A percentile compares a stretch with the other conserved stretches of the same genome.
phyloP scores from a whole-genome alignment of 2,888 invertebrate genomes.

The Anagyrus pseudococci region DNA sequence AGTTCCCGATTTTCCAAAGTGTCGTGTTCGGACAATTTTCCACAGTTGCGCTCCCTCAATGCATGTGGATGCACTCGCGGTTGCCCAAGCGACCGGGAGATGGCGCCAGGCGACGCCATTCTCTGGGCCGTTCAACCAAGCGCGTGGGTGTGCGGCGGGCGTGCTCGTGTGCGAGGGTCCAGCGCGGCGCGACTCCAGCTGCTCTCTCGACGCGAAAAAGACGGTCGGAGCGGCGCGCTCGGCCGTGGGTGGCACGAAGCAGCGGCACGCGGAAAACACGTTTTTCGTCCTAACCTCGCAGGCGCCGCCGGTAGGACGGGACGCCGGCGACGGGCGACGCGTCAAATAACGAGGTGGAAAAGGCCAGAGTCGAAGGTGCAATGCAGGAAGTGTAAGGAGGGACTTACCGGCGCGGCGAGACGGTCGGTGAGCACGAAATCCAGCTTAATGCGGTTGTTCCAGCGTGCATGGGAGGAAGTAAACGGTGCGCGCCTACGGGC shows the following conservation, averaged over 20 bases:
- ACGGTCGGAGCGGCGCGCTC: background rate
- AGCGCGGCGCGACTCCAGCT: background rate
- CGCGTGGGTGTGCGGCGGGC: background rate
- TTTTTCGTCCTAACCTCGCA: conserved; percentile 26
- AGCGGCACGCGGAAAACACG: conserved; percentile 34
- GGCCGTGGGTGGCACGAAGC: background rate
- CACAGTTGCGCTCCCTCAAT: background rate
- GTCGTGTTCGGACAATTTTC: background rate
- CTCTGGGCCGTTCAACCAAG: background rate
- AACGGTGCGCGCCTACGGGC: background rate
- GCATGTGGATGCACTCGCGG: background rate
- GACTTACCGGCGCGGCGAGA: conserved; percentile 57
- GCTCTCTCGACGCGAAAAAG: conserved; percentile 13
- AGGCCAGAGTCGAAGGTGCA: background rate
- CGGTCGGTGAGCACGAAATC: conserved; percentile 54
- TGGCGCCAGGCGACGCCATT: background rate
- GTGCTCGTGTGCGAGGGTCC: background rate
- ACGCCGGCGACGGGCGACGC: too few relatives aligned
- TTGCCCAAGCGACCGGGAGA: background rate
- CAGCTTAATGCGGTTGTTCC: conserved; percentile 50
- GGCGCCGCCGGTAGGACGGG: too few relatives aligned
- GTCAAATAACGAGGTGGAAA: too few relatives aligned
- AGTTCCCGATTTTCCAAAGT: background rate
- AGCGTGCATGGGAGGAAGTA: conserved; percentile 33
- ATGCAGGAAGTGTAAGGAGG: background rate